phyloP scores from a whole-genome alignment of 2,113 vertebrate species.

The Casuarius casuarius region DNA sequence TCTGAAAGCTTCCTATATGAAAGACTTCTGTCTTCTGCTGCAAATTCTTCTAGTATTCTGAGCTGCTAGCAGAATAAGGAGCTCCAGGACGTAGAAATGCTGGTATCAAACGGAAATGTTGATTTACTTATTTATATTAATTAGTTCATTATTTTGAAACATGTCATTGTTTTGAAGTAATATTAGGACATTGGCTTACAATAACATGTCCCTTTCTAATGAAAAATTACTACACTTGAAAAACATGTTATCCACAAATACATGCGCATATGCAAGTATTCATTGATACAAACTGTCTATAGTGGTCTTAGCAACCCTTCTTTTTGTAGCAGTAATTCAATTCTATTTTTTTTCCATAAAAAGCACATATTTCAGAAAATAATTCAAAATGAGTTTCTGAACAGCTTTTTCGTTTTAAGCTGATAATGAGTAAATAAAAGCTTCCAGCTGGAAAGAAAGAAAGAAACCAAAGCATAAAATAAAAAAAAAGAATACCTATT shows the following conservation, averaged over 20 bases:
- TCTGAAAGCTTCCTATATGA: neutral
- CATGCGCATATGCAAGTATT: neutral
- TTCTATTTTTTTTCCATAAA: neutral
- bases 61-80: neutral
- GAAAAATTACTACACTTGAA: neutral
- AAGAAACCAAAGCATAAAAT: neutral
- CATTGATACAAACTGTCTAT: neutral
- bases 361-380: neutral
- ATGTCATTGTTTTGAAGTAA: neutral
- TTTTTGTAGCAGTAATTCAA: neutral
- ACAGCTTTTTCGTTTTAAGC: neutral
- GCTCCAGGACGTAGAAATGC: neutral
- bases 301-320: neutral
- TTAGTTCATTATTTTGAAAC: neutral
- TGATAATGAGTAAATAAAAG: neutral
- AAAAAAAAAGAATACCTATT: neutral
- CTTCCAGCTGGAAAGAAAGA: neutral
- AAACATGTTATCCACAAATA: neutral
- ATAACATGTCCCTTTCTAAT: neutral
- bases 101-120: neutral
- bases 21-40: neutral
- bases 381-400: neutral
- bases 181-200: neutral
- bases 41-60: neutral
- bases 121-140: neutral